Evolutionary conservation across 2,113 vertebrate genomes (phyloP).

Genomic region (Coracopsis vasa): DNA sequence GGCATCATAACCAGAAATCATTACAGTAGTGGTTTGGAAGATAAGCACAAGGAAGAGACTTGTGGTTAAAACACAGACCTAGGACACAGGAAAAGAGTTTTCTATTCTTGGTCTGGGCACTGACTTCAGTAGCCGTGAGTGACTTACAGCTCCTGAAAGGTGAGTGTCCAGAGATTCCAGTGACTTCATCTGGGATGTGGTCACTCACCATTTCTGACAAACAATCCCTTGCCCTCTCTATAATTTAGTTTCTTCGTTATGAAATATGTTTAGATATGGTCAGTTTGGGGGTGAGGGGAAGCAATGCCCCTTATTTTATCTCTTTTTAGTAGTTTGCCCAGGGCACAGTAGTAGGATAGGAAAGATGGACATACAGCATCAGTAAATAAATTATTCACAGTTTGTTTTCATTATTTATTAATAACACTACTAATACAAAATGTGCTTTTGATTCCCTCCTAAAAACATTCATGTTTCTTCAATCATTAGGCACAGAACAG

Average conservation of each 20-base stretch:
- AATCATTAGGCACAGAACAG: not conserved
- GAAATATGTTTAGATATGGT: not conserved
- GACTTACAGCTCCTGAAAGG: not conserved
- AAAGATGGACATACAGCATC: not conserved
- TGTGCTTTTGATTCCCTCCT: not conserved
- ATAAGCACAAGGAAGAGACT: not conserved
- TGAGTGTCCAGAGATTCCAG: not conserved
- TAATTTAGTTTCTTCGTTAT: not conserved
- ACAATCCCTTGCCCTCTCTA: not conserved
- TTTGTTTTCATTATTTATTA: not conserved
- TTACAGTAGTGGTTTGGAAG: conserved; percentile 25
- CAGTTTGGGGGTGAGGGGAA: not conserved
- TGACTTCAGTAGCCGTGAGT: not conserved
- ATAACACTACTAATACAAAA: not conserved
- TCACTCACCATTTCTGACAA: not conserved
- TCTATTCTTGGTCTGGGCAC: conserved; percentile 32
- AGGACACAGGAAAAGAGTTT: conserved; percentile 18
- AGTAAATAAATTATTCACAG: not conserved
- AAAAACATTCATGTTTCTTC: not conserved
- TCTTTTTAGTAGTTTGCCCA: not conserved
- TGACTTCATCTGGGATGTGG: not conserved
- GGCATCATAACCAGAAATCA: conserved; percentile 37
- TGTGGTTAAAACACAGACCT: not conserved
- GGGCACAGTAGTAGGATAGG: not conserved
- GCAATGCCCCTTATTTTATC: not conserved